These are phyloP conservation scores for Oncorhynchus tshawytscha DNA, from an alignment of 2,113 vertebrate genomes.

Conservation along the genomic window DNA sequence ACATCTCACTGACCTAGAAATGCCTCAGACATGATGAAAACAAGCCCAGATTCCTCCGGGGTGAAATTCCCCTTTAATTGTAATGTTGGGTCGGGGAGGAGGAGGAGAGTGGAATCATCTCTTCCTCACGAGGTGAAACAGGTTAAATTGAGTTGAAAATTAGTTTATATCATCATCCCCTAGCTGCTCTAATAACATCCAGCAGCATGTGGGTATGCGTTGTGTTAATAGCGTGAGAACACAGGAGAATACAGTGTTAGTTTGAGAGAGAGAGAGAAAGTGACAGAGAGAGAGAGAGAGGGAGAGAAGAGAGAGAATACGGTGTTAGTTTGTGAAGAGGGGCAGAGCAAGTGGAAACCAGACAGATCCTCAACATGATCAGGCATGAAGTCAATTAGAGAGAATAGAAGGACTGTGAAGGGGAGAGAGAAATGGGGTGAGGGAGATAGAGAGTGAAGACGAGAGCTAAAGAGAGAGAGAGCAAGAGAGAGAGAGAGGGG, in stretches of 20 bases:
- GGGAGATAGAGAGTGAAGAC: neutral
- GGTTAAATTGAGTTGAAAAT: conserved; percentile 85
- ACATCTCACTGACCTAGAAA: conserved; percentile 4
- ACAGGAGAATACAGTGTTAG: conserved; percentile 57
- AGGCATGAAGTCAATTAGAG: conserved; percentile 82
- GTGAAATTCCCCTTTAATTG: conserved; percentile 35
- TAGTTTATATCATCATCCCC: conserved; percentile 74
- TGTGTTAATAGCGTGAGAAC: conserved; percentile 82
- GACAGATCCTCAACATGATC: conserved; percentile 71
- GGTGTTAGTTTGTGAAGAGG: conserved; percentile 74
- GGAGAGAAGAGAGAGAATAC: conserved; percentile 60
- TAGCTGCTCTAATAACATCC: conserved; percentile 59
- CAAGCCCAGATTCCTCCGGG: neutral
- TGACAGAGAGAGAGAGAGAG: too few relatives aligned
- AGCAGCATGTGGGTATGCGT: conserved; percentile 74
- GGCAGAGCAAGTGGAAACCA: conserved; percentile 76
- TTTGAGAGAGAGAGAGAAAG: too few relatives aligned
- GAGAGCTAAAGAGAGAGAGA: conserved; percentile 9
- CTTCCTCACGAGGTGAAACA: conserved; percentile 62
- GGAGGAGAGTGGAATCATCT: conserved; percentile 43
- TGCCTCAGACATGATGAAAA: conserved; percentile 11
- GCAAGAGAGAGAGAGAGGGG: conserved; percentile 28
- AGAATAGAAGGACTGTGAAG: conserved; percentile 50
- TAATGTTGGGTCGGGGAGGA: conserved; percentile 52
- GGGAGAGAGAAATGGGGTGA: conserved; percentile 9